These are phyloP conservation scores for Steinernema khuongi DNA, from an alignment of 1,140 invertebrate species.

Conservation along the genomic window DNA sequence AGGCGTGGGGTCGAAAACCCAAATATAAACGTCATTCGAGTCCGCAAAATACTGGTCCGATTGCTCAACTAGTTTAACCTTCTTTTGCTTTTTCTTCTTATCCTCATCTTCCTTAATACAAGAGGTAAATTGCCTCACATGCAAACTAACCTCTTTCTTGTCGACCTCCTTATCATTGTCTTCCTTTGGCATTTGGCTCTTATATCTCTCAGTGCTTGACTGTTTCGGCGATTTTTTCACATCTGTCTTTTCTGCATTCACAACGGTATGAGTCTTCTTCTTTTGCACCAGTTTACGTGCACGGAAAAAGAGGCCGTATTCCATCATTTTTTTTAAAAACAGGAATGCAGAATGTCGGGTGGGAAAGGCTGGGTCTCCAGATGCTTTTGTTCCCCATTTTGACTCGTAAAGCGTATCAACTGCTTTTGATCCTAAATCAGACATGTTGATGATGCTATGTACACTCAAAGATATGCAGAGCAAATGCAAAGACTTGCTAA, in stretches of 20 bases:
- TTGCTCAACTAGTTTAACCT: conserved; percentile 52
- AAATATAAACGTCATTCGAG: conserved; percentile 76
- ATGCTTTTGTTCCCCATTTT: conserved; percentile 74
- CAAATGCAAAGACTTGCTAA: conserved; percentile 17
- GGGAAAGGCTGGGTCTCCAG: conserved; percentile 73
- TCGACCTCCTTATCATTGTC: conserved; percentile 66
- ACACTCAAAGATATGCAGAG: conserved; percentile 16
- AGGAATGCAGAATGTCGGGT: conserved; percentile 69
- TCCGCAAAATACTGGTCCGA: conserved; percentile 48
- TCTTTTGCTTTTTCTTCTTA: conserved; percentile 56
- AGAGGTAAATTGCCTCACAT: no score
- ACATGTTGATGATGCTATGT: conserved; percentile 27
- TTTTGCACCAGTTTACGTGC: conserved; percentile 50
- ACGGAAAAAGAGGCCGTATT: conserved; percentile 47
- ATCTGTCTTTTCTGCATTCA: conserved; percentile 41
- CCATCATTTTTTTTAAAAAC: conserved; percentile 69
- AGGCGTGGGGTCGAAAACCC: conserved; percentile 97
- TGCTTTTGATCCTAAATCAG: conserved; percentile 68
- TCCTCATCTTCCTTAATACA: conserved; percentile 44
- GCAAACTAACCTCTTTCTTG: conserved; percentile 59
- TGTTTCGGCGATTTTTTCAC: conserved; percentile 58
- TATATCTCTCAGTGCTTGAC: neutral
- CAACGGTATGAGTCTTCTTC: conserved; percentile 70
- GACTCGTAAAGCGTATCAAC: conserved; percentile 84
- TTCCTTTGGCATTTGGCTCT: conserved; percentile 60